Evolutionary conservation across 2,113 vertebrate genomes (phyloP).

Genomic region (Caranx ignobilis): DNA sequence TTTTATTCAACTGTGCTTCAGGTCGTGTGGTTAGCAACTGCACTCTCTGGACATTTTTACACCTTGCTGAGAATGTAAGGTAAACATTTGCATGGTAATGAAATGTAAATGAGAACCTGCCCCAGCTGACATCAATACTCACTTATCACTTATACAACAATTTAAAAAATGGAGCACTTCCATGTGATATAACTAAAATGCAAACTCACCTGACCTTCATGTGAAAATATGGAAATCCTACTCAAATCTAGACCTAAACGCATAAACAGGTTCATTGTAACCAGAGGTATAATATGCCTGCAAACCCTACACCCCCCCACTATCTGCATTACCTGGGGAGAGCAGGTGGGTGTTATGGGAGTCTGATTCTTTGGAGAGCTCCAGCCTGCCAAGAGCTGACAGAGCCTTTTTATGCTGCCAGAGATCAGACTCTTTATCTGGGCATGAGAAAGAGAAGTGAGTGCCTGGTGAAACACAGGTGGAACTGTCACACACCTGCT

Average conservation of each 20-base stretch:
- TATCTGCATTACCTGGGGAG: conserved; percentile 50
- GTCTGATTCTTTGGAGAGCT: conserved; percentile 49
- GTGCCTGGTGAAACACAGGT: conserved; percentile 71
- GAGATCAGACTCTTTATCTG: conserved; percentile 69
- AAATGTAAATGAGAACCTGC: neutral
- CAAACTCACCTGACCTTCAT: neutral
- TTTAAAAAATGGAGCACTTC: neutral
- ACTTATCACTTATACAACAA: neutral
- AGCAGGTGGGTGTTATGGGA: conserved; percentile 57
- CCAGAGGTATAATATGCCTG: conserved; percentile 11
- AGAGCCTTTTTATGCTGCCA: conserved; percentile 67
- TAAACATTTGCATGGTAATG: neutral
- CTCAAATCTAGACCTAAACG: conserved; percentile 3
- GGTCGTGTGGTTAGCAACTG: no score
- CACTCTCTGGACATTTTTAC: no score
- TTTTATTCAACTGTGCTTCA: no score
- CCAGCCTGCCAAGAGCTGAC: conserved; percentile 63
- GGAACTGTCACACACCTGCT: conserved; percentile 72
- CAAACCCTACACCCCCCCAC: neutral
- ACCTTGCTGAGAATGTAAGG: no score
- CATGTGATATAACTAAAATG: neutral
- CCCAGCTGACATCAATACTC: neutral
- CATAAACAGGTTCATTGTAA: neutral
- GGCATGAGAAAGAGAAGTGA: conserved; percentile 38
- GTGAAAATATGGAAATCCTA: conserved; percentile 17